Evolutionary conservation across 2,888 invertebrate genomes (phyloP), one percentile per base, ranked within the genome.

Genomic region (Aromia moschata): DNA sequence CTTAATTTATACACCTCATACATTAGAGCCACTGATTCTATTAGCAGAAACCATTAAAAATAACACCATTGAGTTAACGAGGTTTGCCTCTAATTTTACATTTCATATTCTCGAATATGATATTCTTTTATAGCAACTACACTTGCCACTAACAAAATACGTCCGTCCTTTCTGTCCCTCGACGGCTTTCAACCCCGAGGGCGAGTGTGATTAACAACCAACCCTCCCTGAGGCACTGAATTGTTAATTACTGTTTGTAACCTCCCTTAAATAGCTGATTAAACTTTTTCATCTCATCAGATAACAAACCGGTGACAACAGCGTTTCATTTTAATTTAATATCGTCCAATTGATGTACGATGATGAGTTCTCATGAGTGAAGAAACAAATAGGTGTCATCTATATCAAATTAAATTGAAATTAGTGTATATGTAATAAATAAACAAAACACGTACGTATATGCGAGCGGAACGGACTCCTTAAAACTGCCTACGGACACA

Each of bases 161-260:
- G 33, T 20, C 37, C 33, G 36, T 18, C 36, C 18, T 36, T 18
- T 36, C 14, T 43, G 37, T 38, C 25, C 37, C 38, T 38, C 30
- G 20, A 49, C 18, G 30, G 49, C 30, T 10, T 12, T 38, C 49
- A 12, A 20, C 49, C 25, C 38, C 20, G 38, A 49, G 49, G 49
- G 49, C 15, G 20, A 14, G 38, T 10, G 25, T 49, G 30, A 49
- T 38, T 38, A 38, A 49, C 38, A 33, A 25, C 4, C 9, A 31
- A 38, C 49, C 18, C 49, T 47, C 49, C 15, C 30, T 11, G 12
- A 43, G 11, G 11, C 15, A 10, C 17, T 49, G 25, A 38, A 38
- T 38, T 38, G 25, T 49, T 49, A 25, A 49, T 49, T 49, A 37
- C 14, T 38, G 38, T 49, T 38, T 15, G 18, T 49, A 49, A 38